These are phyloP conservation scores for Coleophora flavipennella DNA, from an alignment of 2,888 invertebrate genomes.

Conservation along the genomic window DNA sequence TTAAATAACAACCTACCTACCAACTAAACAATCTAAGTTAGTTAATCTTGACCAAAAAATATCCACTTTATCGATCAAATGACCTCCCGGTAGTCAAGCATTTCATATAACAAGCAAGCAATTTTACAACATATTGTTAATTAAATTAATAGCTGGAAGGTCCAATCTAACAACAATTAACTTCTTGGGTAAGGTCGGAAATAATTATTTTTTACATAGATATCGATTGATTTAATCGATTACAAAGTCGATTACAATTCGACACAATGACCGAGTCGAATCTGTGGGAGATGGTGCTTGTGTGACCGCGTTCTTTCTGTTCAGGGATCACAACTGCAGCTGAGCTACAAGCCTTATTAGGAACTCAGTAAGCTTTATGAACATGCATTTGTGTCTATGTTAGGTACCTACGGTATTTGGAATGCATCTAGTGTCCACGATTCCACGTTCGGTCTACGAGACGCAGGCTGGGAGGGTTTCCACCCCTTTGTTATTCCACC, in stretches of 20 bases:
- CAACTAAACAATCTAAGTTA: not conserved
- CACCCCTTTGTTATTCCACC: too few species aligned
- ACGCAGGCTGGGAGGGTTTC: too few species aligned
- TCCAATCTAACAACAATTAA: slow-evolving; percentile 42
- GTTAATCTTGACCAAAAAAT: not conserved
- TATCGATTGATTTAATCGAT: slow-evolving; percentile 54
- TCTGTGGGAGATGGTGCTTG: slow-evolving; percentile 30
- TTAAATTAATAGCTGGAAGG: slow-evolving; percentile 53
- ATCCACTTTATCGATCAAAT: too few species aligned
- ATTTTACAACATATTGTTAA: slow-evolving; percentile 38
- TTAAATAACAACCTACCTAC: too few species aligned
- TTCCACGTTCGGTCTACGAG: too few species aligned
- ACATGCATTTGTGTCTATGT: too few species aligned
- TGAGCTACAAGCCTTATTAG: too few species aligned
- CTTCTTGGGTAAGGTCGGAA: slow-evolving; percentile 57
- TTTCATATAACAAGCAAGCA: slow-evolving; percentile 32
- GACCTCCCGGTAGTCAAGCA: slow-evolving; percentile 25
- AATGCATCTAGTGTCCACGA: too few species aligned
- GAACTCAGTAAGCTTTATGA: too few species aligned
- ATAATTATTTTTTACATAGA: slow-evolving; percentile 44
- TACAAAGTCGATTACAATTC: slow-evolving; percentile 48
- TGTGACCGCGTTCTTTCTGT: slow-evolving; percentile 8
- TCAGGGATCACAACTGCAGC: too few species aligned
- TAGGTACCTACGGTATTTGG: too few species aligned
- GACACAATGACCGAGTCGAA: slow-evolving; percentile 53